Conservation (phyloP, 2,797 vertebrate species). For the Euthynnus affinis region DNA sequence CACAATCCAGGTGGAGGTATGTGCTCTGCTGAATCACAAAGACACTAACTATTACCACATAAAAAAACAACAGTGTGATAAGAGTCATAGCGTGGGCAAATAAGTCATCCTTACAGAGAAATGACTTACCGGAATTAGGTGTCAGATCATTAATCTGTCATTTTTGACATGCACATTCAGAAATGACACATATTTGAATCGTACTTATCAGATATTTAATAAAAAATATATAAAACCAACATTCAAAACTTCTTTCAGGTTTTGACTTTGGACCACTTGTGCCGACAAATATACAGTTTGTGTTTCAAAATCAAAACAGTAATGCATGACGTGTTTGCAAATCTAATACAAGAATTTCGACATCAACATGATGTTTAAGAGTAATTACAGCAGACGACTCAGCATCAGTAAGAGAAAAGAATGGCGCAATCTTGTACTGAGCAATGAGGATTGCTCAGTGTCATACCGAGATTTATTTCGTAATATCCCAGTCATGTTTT, state of each 20-base stretch:
- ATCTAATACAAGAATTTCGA: slow-evolving; percentile 11
- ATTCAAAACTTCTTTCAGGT: not conserved
- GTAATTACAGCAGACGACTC: not conserved
- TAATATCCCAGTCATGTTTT: not conserved
- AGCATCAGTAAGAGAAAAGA: not conserved
- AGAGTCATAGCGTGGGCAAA: slow-evolving; percentile 31
- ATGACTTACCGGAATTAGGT: slow-evolving; percentile 42
- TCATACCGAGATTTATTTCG: not conserved
- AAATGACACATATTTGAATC: slow-evolving; percentile 6
- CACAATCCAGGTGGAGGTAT: slow-evolving; percentile 31
- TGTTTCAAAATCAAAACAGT: not conserved
- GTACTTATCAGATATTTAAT: not conserved
- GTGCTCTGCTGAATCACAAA: not conserved
- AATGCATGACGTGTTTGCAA: not conserved
- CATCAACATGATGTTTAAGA: not conserved
- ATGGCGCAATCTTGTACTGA: not conserved
- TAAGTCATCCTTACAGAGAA: slow-evolving; percentile 57
- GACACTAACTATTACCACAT: slow-evolving; percentile 8
- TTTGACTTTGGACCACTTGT: not conserved
- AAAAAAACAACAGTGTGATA: slow-evolving; percentile 14
- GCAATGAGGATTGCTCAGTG: not conserved
- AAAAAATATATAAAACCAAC: not conserved
- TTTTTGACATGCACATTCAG: not conserved
- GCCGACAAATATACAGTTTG: not conserved
- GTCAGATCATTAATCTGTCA: slow-evolving; percentile 30